Percentiles rank a stretch among this genome's conserved stretches.
phyloP scores from a whole-genome alignment of 2,797 vertebrate genomes.

The Centroberyx gerrardi region DNA sequence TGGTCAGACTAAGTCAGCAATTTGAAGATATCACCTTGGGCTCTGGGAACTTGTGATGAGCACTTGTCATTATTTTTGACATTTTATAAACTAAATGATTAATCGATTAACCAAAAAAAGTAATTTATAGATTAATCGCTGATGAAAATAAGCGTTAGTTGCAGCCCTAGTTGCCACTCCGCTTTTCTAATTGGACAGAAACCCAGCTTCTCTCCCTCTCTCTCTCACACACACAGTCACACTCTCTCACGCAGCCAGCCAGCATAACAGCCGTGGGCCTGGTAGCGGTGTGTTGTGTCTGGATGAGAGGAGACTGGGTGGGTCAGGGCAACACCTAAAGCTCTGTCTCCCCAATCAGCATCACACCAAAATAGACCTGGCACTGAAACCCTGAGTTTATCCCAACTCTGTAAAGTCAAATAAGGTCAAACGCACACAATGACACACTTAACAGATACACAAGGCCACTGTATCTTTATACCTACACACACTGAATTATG shows the following conservation, averaged over 20 bases:
- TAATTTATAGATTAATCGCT: no score
- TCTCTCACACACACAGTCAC: not conserved
- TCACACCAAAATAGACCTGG: not conserved
- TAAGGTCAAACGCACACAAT: slow-evolving; percentile 17
- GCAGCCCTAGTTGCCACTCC: no score
- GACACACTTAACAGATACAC: slow-evolving; percentile 14
- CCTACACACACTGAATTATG: not conserved
- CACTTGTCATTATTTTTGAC: no score
- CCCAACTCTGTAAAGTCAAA: slow-evolving; percentile 13
- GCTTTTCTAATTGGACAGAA: no score
- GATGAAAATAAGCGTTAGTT: no score
- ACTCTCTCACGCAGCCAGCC: not conserved
- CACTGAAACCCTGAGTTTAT: not conserved
- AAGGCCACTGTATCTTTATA: not conserved
- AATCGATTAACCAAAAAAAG: no score
- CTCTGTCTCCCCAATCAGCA: not conserved
- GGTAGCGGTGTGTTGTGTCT: not conserved
- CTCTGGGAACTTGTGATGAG: no score
- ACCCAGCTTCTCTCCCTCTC: no score
- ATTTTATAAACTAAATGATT: no score
- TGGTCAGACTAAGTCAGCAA: no score
- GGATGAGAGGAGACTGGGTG: not conserved
- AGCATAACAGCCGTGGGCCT: not conserved
- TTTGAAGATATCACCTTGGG: no score
- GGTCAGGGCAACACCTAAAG: not conserved